Base-by-base conservation (phyloP, 2,113 vertebrate genomes). In the Channa argus region DNA sequence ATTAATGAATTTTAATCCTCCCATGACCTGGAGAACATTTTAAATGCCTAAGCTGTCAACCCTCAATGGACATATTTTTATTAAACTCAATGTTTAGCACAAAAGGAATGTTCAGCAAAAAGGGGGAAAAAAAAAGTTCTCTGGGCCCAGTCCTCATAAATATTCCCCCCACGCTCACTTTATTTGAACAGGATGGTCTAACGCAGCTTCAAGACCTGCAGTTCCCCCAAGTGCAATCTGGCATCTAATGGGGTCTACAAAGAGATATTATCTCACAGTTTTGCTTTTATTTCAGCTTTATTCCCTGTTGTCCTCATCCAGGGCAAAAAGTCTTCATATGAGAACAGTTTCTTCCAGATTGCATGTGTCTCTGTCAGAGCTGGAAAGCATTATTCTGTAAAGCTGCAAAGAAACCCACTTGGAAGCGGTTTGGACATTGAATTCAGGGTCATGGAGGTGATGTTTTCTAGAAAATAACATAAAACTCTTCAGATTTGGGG, bases 231-330 rank as follows among this genome's bases (percentile, higher is more conserved):
- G 1, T 51, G 36, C 46, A 61, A 37, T 52, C 36, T 64, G 62
- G 53, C 12, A 2, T 54, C 33, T 66, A 69, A 67, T 63, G 33
- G 79, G 61, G 68, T 49, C 75, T 14, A 6, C 33, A 6, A 61
- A 37, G 72, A 68, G 69, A 74, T 61, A 60, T 80, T 5, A 71
- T 80, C 72, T 43, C 61, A 58, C 5, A 1, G 45, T 12, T 41
- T 37, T 2, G 3, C 47, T 86, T 66, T 73, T 59, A 72, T 76
- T 81, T 65, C 33, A 52, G 8, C 56, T 74, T 64, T 71, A 54
- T 78, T 47, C 74, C 47, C 55, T 2, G 71, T 1, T 56, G 24
- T 67, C 39, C 53, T 71, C 46, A 5, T 63, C 63, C 58, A 15
- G 56, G 37, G 63, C 39, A 0, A 53, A 81, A 82, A 14, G 38